Conservation (phyloP, 2,113 vertebrate species). For the Gavia stellata region DNA sequence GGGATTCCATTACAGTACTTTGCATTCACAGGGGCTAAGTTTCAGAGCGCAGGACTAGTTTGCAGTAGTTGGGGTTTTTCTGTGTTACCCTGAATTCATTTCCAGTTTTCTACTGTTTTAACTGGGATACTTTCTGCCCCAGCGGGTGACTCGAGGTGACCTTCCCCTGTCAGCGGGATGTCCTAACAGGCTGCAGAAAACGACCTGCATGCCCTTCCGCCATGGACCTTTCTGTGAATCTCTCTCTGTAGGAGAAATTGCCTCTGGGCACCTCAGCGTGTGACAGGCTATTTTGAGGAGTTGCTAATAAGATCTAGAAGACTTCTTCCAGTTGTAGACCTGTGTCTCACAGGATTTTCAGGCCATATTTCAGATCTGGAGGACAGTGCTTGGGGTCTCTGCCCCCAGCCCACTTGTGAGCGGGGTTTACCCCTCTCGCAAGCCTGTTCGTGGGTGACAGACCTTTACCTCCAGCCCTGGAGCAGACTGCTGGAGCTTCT, state of each 20-base stretch:
- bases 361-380: not conserved
- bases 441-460: not conserved
- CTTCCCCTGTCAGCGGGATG: not conserved
- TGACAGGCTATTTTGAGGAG: not conserved
- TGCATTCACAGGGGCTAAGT: not conserved
- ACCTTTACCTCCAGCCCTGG: not conserved
- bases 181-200: not conserved
- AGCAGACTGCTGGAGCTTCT: not conserved
- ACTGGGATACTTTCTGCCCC: not conserved
- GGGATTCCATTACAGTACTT: not conserved
- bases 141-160: not conserved
- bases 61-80: not conserved
- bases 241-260: not conserved
- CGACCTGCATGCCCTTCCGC: not conserved
- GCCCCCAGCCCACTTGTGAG: not conserved
- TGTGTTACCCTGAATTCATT: not conserved
- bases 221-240: fast-evolving
- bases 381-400: not conserved
- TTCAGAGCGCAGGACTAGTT: not conserved
- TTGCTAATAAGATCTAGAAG: not conserved
- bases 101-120: not conserved
- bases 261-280: not conserved
- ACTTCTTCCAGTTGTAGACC: not conserved
- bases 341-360: not conserved
- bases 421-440: not conserved